A percentile compares a stretch with the other conserved stretches of the same genome.
Conservation (phyloP, 1,140 invertebrate genomes). For the Drosophila funebris region DNA sequence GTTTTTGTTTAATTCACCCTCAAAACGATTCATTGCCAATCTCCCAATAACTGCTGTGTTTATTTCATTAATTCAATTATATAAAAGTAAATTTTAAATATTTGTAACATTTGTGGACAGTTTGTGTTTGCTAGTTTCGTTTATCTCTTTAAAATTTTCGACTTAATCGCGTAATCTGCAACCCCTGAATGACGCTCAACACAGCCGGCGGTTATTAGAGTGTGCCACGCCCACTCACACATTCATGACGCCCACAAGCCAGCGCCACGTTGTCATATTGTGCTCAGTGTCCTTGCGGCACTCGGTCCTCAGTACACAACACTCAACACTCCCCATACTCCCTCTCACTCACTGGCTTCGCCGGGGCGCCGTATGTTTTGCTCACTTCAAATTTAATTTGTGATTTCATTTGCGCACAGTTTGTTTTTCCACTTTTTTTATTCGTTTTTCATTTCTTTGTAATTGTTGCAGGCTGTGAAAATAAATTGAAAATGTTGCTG, state of each 20-base stretch:
- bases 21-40: too few species aligned
- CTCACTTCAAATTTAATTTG: slow-evolving; percentile 80
- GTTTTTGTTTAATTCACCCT: too few species aligned
- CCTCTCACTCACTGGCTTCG: not conserved
- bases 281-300: slow-evolving; percentile 16
- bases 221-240: slow-evolving; percentile 43
- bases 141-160: slow-evolving; percentile 15
- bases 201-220: slow-evolving; percentile 51
- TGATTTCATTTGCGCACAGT: slow-evolving; percentile 78
- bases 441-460: slow-evolving; percentile 44
- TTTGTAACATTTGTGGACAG: slow-evolving; percentile 30
- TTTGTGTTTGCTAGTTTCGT: slow-evolving; percentile 31
- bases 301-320: not conserved
- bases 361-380: slow-evolving; percentile 68
- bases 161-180: slow-evolving; percentile 63
- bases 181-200: slow-evolving; percentile 22
- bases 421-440: slow-evolving; percentile 43
- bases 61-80: not conserved
- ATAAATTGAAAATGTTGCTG: slow-evolving; percentile 74
- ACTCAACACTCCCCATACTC: not conserved
- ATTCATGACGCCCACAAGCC: slow-evolving; percentile 31
- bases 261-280: slow-evolving; percentile 21
- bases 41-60: too few species aligned
- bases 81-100: not conserved
- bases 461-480: slow-evolving; percentile 80